A percentile compares a stretch with the other conserved stretches of the same genome.
phyloP scores from a whole-genome alignment of 2,113 vertebrate genomes.

The Peromyscus californicus region DNA sequence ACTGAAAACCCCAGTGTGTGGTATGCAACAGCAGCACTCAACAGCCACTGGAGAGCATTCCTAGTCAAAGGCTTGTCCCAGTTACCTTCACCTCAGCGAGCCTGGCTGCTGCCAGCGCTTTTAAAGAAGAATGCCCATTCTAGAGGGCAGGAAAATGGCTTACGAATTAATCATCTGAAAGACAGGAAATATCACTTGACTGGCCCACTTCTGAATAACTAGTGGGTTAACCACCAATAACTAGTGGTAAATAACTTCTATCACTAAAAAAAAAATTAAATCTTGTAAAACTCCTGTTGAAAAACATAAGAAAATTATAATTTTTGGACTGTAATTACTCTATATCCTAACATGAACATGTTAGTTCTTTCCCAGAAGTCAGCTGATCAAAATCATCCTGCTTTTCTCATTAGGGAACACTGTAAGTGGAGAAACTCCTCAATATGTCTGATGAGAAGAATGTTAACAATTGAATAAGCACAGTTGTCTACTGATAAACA shows the following conservation, averaged over 20 bases:
- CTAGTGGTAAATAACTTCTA: constrained; percentile 22
- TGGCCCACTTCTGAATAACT: constrained; percentile 37
- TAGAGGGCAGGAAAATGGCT: not conserved
- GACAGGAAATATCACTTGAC: constrained; percentile 30
- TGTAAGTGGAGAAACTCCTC: not conserved
- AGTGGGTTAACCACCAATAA: not conserved
- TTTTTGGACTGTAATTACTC: not conserved
- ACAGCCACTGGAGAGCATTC: not conserved
- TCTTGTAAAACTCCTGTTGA: constrained; percentile 30
- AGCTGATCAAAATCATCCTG: not conserved
- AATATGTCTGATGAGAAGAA: not conserved
- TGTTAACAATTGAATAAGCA: not conserved
- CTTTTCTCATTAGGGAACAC: not conserved
- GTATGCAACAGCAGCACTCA: not conserved
- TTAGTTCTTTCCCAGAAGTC: constrained; percentile 25
- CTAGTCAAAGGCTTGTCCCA: not conserved
- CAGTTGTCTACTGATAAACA: not conserved
- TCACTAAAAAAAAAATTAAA: not conserved
- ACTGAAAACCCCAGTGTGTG: not conserved
- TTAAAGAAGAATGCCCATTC: not conserved
- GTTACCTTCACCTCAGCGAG: not conserved
- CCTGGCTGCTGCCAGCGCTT: constrained; percentile 8
- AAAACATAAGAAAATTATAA: not conserved
- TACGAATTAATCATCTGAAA: constrained; percentile 41
- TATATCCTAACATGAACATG: not conserved